Percentiles rank a stretch among this genome's conserved stretches.
These are phyloP conservation scores for Bedellia somnulentella DNA, from an alignment of 2,888 invertebrate species.

Conservation along the genomic window DNA sequence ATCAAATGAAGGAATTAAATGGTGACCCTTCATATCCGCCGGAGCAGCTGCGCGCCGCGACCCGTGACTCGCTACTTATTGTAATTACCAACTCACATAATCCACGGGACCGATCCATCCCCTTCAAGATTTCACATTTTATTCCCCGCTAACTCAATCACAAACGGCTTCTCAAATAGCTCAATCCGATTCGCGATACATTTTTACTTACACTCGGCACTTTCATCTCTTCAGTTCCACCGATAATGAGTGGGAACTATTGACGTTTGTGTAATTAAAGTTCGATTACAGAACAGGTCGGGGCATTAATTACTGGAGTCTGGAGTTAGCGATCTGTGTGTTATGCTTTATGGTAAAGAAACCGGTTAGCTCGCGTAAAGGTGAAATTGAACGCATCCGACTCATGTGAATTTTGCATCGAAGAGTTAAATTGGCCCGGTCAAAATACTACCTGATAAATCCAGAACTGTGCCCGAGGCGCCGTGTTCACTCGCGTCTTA, in stretches of 20 bases:
- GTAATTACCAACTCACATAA: constrained; percentile 34
- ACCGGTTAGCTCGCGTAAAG: too few relatives aligned
- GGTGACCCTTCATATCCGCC: constrained; percentile 53
- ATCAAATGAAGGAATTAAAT: constrained; percentile 38
- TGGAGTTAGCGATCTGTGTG: too few relatives aligned
- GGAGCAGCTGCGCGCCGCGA: constrained; percentile 34
- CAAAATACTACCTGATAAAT: too few relatives aligned
- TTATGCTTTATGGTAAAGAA: too few relatives aligned
- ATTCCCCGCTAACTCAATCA: constrained; percentile 11
- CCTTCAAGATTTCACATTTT: constrained; percentile 12
- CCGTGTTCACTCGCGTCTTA: too few relatives aligned
- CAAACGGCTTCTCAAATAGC: constrained; percentile 7
- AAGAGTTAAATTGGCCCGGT: too few relatives aligned
- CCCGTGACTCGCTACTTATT: constrained; percentile 26
- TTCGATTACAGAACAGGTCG: constrained; percentile 15
- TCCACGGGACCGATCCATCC: constrained; percentile 17
- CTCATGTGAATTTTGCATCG: too few relatives aligned
- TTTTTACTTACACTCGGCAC: not conserved
- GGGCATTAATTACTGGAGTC: constrained; percentile 6
- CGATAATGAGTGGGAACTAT: not conserved
- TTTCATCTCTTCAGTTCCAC: constrained; percentile 4
- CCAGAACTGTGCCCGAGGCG: too few relatives aligned
- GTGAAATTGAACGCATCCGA: too few relatives aligned
- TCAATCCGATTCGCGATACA: constrained; percentile 5
- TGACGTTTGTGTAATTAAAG: constrained; percentile 14